Evolutionary conservation across 37 sponge, comb jelly and placozoan species (phyloP).

Genomic region (Chondrosia reniformis): DNA sequence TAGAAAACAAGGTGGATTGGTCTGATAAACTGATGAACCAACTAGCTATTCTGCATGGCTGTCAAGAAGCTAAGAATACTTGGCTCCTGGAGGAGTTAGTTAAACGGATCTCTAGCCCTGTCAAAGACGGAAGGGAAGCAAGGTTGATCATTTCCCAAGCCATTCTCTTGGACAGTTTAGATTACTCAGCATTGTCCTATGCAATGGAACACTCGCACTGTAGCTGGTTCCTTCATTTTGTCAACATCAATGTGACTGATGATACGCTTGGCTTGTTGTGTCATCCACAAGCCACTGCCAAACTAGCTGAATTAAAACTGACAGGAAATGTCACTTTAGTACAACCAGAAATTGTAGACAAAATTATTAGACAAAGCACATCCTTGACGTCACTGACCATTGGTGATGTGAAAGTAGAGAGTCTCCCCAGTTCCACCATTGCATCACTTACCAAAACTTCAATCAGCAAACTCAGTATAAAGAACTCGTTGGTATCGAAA

Average conservation of each 20-base stretch:
- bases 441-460: too few species aligned
- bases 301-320: too few species aligned
- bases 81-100: background rate
- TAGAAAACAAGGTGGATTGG: background rate
- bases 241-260: background rate
- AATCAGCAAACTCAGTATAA: too few species aligned
- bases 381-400: too few species aligned
- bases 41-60: slow-evolving; percentile 11
- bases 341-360: too few species aligned
- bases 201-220: background rate
- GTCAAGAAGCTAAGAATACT: background rate
- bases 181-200: background rate
- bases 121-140: background rate
- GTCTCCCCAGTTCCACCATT: too few species aligned
- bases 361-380: too few species aligned
- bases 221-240: background rate
- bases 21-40: background rate
- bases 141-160: background rate
- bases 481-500: too few species aligned
- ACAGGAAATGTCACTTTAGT: too few species aligned
- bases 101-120: background rate
- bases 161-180: background rate
- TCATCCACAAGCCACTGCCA: too few species aligned
- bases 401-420: too few species aligned
- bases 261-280: slow-evolving; percentile 11